Percentiles rank a stretch among this genome's conserved stretches.
Conservation (phyloP, 2,888 invertebrate genomes). For the Drosophila niveifrons region DNA sequence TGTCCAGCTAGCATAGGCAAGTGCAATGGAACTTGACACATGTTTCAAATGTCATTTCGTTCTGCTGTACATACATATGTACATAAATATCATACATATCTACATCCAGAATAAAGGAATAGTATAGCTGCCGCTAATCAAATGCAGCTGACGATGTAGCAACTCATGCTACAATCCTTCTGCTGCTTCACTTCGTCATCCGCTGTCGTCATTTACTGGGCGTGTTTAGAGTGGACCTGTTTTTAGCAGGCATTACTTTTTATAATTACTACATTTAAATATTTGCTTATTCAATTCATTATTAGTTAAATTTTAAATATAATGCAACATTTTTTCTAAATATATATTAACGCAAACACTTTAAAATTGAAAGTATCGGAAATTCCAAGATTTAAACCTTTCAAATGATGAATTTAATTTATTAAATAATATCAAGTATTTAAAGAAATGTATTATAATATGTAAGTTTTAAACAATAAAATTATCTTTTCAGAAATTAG, state of each 20-base stretch:
- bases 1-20: constrained; percentile 62
- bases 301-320: too few species aligned
- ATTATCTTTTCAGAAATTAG: too few species aligned
- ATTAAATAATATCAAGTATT: too few species aligned
- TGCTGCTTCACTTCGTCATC: constrained; percentile 14
- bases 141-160: constrained; percentile 71
- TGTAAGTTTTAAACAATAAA: too few species aligned
- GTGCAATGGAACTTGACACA: constrained; percentile 77
- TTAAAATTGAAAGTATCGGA: too few species aligned
- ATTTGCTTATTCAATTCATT: too few species aligned
- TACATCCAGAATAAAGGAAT: constrained; percentile 4
- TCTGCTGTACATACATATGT: constrained; percentile 33
- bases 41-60: constrained; percentile 75
- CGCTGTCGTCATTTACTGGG: constrained; percentile 23
- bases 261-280: neutral
- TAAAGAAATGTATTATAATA: too few species aligned
- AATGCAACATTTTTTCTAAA: too few species aligned
- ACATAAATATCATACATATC: constrained; percentile 4
- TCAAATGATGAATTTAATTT: too few species aligned
- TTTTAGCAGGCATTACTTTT: neutral
- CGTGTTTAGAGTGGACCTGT: constrained; percentile 52
- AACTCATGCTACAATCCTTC: constrained; percentile 24
- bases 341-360: too few species aligned
- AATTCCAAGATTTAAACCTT: too few species aligned
- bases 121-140: constrained; percentile 66